Evolutionary conservation across 2,797 vertebrate species (phyloP).

Genomic region (Thalassophryne amazonica): DNA sequence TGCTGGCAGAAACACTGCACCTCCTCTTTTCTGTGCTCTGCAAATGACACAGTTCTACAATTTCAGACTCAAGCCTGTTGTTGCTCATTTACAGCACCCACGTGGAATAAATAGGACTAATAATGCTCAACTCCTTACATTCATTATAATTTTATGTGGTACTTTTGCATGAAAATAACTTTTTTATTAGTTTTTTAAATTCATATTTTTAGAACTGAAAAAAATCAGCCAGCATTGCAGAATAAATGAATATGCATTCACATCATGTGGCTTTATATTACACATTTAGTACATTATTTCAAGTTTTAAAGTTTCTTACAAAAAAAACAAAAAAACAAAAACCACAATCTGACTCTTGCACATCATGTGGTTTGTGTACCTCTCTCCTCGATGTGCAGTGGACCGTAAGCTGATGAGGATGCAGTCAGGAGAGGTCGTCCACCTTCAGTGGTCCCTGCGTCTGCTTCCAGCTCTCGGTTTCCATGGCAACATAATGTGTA

Average conservation of each 20-base stretch:
- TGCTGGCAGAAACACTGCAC: conserved; percentile 22
- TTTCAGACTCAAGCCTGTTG: conserved; percentile 11
- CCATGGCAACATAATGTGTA: conserved; percentile 75
- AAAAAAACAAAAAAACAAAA: not conserved
- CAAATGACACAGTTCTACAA: conserved; percentile 36
- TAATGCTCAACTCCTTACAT: not conserved
- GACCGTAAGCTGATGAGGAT: conserved; percentile 36
- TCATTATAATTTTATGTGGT: too few relatives aligned
- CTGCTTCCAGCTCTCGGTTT: conserved; percentile 68
- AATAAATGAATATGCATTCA: too few relatives aligned
- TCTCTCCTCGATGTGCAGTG: conserved; percentile 47
- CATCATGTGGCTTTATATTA: too few relatives aligned
- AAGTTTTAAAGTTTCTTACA: too few relatives aligned
- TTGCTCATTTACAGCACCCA: conserved; percentile 14
- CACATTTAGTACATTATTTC: too few relatives aligned
- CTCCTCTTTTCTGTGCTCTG: conserved; percentile 30
- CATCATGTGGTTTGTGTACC: conserved; percentile 48
- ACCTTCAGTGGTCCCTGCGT: conserved; percentile 69
- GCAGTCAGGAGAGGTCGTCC: conserved; percentile 63
- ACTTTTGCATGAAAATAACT: too few relatives aligned
- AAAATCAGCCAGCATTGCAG: too few relatives aligned
- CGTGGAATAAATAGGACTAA: conserved; percentile 11
- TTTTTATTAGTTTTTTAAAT: too few relatives aligned
- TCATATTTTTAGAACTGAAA: too few relatives aligned
- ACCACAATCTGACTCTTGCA: not conserved